These are phyloP conservation scores for Silurus glanis DNA, from an alignment of 2,113 vertebrate genomes.

Conservation along the genomic window DNA sequence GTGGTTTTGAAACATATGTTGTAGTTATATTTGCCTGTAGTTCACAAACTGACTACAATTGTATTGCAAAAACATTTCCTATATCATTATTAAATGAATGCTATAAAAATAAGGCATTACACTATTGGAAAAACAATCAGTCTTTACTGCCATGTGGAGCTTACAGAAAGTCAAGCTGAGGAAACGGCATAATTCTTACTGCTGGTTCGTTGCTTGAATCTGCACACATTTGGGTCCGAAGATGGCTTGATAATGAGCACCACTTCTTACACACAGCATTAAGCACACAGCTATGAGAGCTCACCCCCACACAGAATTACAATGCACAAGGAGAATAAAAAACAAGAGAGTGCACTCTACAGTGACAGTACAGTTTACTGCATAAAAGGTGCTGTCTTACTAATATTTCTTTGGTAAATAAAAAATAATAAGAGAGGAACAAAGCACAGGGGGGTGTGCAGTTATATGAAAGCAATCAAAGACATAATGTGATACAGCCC, in stretches of 20 bases:
- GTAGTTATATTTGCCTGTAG: background rate
- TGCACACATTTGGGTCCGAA: background rate
- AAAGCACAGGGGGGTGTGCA: background rate
- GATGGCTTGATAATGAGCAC: background rate
- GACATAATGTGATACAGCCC: background rate
- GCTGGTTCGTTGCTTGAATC: slow-evolving; percentile 1
- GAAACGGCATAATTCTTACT: background rate
- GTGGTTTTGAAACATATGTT: background rate
- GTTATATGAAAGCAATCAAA: background rate
- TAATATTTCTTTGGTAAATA: slow-evolving; percentile 13
- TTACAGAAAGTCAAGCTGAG: background rate
- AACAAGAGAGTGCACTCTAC: background rate
- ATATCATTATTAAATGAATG: background rate
- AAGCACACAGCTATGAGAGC: background rate
- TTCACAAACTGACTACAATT: background rate
- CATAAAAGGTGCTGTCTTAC: background rate
- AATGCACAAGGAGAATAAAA: no score
- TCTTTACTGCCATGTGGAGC: background rate
- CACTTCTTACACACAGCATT: background rate
- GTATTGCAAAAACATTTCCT: background rate
- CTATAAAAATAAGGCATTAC: background rate
- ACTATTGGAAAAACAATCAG: background rate
- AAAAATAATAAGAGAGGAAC: background rate
- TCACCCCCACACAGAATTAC: background rate
- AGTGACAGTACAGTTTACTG: background rate